These are phyloP conservation scores for Pycnomerus fuliginosus DNA, from an alignment of 2,888 invertebrate genomes.

Conservation along the genomic window DNA sequence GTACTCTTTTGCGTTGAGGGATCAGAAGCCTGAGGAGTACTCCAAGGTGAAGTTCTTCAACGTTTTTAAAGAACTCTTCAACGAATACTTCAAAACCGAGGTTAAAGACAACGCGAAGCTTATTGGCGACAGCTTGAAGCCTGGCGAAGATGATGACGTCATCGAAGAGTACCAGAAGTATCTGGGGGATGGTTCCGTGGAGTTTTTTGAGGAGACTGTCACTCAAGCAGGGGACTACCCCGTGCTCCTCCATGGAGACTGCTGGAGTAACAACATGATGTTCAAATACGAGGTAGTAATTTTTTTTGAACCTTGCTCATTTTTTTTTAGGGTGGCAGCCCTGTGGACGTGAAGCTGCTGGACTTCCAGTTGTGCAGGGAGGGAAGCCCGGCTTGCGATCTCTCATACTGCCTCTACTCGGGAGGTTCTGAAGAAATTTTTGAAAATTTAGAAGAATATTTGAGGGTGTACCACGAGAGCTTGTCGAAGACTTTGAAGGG, in stretches of 20 bases:
- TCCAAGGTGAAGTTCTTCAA: too few species aligned
- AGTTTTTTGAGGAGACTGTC: too few species aligned
- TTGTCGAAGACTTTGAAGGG: conserved; percentile 31
- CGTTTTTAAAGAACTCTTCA: too few species aligned
- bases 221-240: conserved; percentile 14
- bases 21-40: conserved; percentile 6
- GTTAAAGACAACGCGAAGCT: too few species aligned
- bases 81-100: too few species aligned
- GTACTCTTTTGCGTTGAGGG: conserved; percentile 8
- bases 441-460: conserved; percentile 36
- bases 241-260: conserved; percentile 39
- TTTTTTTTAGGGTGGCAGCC: neutral
- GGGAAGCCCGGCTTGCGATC: conserved; percentile 38
- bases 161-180: conserved; percentile 8
- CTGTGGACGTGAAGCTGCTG: conserved; percentile 27
- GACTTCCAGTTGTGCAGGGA: conserved; percentile 36
- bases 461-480: conserved; percentile 41
- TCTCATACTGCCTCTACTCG: conserved; percentile 44
- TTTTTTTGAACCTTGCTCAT: too few species aligned
- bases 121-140: too few species aligned
- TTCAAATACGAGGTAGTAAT: conserved; percentile 40
- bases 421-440: conserved; percentile 38
- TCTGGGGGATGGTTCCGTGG: neutral
- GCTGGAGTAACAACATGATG: conserved; percentile 39
- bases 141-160: conserved; percentile 12